Conservation (phyloP, 2,888 invertebrate genomes). For the Bruchidius siliquastri region DNA sequence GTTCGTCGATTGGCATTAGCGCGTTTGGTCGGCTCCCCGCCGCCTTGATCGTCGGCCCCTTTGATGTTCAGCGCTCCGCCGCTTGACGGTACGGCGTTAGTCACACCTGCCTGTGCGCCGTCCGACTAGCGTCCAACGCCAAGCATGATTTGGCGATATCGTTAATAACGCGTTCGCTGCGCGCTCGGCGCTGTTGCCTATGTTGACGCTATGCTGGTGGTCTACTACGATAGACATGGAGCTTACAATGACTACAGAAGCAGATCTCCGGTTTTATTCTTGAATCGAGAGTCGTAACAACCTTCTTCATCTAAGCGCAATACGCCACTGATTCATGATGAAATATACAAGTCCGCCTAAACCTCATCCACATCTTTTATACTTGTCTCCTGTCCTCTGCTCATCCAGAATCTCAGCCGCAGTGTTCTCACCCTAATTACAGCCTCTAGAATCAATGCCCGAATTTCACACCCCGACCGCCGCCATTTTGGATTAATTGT, state of each 20-base stretch:
- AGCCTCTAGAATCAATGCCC: background rate
- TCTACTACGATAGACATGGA: too few relatives aligned
- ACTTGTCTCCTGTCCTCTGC: too few relatives aligned
- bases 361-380: too few relatives aligned
- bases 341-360: too few relatives aligned
- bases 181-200: background rate
- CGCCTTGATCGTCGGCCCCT: background rate
- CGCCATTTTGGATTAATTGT: constrained; percentile 18
- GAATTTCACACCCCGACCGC: background rate
- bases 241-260: too few relatives aligned
- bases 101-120: background rate
- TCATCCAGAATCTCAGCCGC: background rate
- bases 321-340: too few relatives aligned
- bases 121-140: background rate
- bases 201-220: background rate
- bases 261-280: too few relatives aligned
- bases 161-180: background rate
- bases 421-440: background rate
- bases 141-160: background rate
- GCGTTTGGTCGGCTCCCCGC: background rate
- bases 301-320: too few relatives aligned
- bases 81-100: background rate
- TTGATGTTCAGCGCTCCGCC: background rate
- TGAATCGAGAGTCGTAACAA: too few relatives aligned
- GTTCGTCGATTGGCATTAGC: background rate